Percentiles rank a stretch among this genome's conserved stretches.
Conservation (phyloP, 2,888 invertebrate species). For the Operophtera brumata region DNA sequence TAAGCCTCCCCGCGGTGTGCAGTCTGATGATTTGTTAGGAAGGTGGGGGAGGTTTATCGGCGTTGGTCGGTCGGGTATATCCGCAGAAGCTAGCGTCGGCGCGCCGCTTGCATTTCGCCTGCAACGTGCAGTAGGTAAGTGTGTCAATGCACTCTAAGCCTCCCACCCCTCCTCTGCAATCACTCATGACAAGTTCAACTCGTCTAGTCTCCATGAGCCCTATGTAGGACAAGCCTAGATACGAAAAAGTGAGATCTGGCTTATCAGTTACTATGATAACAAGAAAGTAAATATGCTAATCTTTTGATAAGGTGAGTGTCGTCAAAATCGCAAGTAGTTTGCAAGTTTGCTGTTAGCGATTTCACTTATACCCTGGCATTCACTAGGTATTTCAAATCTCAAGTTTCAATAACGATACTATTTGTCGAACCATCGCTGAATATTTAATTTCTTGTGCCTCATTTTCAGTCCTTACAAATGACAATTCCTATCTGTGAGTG, state of each 20-base stretch:
- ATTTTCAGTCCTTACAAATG: too few relatives aligned
- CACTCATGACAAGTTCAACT: slow-evolving; percentile 72
- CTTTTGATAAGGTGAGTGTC: not conserved
- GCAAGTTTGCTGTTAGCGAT: not conserved
- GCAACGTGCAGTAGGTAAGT: slow-evolving; percentile 78
- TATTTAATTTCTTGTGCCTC: not conserved
- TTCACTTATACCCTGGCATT: not conserved
- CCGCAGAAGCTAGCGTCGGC: slow-evolving; percentile 62
- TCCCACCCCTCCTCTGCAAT: slow-evolving; percentile 66
- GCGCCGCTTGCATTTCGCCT: slow-evolving; percentile 71
- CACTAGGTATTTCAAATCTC: too few relatives aligned
- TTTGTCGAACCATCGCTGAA: too few relatives aligned
- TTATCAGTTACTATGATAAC: slow-evolving; percentile 10
- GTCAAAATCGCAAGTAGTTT: not conserved
- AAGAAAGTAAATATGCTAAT: slow-evolving; percentile 11
- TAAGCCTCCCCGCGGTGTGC: slow-evolving; percentile 36
- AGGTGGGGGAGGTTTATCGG: slow-evolving; percentile 50
- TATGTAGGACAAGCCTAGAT: slow-evolving; percentile 44
- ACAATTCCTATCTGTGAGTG: too few relatives aligned
- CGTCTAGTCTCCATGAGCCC: slow-evolving; percentile 50
- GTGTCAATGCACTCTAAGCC: slow-evolving; percentile 77
- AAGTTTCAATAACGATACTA: not conserved
- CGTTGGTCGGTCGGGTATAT: slow-evolving; percentile 53
- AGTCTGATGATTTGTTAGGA: slow-evolving; percentile 32
- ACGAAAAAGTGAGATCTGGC: slow-evolving; percentile 32